phyloP scores from a whole-genome alignment of 2,888 invertebrate species.

The Coronaproctus castanopsis region DNA sequence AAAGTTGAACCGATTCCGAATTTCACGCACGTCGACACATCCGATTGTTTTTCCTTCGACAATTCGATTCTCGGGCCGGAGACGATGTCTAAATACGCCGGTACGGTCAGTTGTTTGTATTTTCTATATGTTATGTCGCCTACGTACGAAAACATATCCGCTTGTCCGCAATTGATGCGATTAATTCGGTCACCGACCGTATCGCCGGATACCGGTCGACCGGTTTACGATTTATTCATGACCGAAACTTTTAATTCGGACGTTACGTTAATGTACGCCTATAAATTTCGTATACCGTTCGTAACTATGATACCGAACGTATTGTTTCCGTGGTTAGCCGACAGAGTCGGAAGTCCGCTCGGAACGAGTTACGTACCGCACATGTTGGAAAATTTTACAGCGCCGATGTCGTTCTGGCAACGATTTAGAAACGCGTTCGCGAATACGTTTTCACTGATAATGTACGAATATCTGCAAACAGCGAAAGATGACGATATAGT shows the following conservation, averaged over 20 bases:
- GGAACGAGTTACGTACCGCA: slow-evolving; percentile 1
- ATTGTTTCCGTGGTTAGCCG: slow-evolving; percentile 6
- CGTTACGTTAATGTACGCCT: slow-evolving; percentile 8
- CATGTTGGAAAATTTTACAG: neutral
- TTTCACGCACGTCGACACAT: slow-evolving; percentile 3
- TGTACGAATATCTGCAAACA: neutral
- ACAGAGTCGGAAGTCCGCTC: slow-evolving; percentile 3
- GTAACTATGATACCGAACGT: slow-evolving; percentile 5
- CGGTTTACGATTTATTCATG: slow-evolving; percentile 8
- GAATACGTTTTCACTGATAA: neutral
- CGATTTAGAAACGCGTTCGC: slow-evolving; percentile 2
- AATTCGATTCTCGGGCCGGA: neutral
- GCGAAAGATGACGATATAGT: neutral
- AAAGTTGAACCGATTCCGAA: slow-evolving; percentile 4
- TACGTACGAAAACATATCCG: neutral
- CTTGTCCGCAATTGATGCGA: slow-evolving; percentile 2
- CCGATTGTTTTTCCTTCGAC: neutral
- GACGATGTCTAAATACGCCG: neutral
- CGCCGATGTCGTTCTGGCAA: slow-evolving; percentile 8
- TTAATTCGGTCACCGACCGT: slow-evolving; percentile 2
- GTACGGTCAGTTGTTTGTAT: neutral
- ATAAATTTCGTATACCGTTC: slow-evolving; percentile 4
- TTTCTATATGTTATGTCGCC: neutral
- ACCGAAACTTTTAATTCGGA: slow-evolving; percentile 12
- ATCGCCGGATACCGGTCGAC: slow-evolving; percentile 4